phyloP scores from a whole-genome alignment of 2,797 vertebrate species.

The Forpus xanthops region DNA sequence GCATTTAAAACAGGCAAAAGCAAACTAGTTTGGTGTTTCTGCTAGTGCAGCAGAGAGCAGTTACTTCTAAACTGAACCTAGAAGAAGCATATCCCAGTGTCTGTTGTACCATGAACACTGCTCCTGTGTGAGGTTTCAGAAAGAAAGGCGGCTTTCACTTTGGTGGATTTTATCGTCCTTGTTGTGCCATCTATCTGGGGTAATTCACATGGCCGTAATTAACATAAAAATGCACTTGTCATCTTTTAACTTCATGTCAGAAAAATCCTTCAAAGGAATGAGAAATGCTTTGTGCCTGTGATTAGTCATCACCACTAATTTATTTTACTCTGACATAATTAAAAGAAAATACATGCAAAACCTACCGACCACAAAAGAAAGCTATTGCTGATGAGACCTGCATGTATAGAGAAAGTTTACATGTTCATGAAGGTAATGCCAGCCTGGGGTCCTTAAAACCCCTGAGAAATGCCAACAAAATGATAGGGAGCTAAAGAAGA shows the following conservation, averaged over 20 bases:
- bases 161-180: neutral
- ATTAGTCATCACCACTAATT: conserved; percentile 26
- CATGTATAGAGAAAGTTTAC: neutral
- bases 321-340: conserved; percentile 31
- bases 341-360: conserved; percentile 43
- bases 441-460: neutral
- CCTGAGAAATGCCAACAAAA: neutral
- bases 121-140: neutral
- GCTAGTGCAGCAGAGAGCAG: neutral
- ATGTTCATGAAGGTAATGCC: neutral
- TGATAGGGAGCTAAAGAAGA: neutral
- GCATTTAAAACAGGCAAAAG: neutral
- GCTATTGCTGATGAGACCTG: neutral
- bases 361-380: neutral
- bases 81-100: neutral
- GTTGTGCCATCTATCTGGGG: conserved; percentile 1
- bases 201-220: conserved; percentile 17
- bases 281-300: neutral
- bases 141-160: neutral
- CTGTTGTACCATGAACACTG: neutral
- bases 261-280: neutral
- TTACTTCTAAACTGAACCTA: neutral
- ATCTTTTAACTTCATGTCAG: neutral
- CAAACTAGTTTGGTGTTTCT: neutral
- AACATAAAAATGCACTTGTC: conserved; percentile 7